Base-by-base conservation (phyloP, 2,888 invertebrate species). In the Parnassius smintheus region DNA sequence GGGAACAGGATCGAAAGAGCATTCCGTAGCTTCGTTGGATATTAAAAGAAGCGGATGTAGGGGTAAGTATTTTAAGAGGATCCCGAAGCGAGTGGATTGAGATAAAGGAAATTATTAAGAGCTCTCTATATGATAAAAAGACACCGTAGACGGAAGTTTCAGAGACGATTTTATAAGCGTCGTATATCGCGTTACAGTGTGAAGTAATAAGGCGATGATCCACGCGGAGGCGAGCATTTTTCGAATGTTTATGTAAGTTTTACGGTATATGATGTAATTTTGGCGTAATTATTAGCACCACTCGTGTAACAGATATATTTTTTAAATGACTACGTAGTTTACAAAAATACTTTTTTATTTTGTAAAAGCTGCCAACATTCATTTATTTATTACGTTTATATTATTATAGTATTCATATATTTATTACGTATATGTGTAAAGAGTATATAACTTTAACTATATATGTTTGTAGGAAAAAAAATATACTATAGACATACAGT, bases 31-130 rank as follows among this genome's bases (percentile, higher is more conserved):
- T 82, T 83, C 84, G 83, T 86, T 80, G 79, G 82, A 85, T 86
- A 91, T 90, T 91, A 90, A 88, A 91, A 91, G 91, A 88, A 91
- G 84, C 91, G 91, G 91, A 91, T 91, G 91, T 80, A 77, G 84
- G 90, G 91, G 87, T 87, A 89, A 83, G 91, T 91, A 91, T 91
- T 91, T 91, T 91, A 88, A 91, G 91, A 88, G 88, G 85, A 83
- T 86, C 80, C 77, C 84, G 86, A 78, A 86, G 83, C 81, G 85
- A 86, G 88, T 83, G 86, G 86, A 87, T 86, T 82, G 84, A 78
- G 83, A 91, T 91, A 88, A 89, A 91, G 91, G 91, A 91, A 88
- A 91, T 91, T 89, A 90, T 88, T 81, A 89, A 90, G 90, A 86
- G 89, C 89, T 80, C 86, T 86, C 75, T 72, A 72, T 67, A 68